These are phyloP conservation scores for Macquaria australasica DNA, from an alignment of 2,113 vertebrate genomes.

Conservation along the genomic window DNA sequence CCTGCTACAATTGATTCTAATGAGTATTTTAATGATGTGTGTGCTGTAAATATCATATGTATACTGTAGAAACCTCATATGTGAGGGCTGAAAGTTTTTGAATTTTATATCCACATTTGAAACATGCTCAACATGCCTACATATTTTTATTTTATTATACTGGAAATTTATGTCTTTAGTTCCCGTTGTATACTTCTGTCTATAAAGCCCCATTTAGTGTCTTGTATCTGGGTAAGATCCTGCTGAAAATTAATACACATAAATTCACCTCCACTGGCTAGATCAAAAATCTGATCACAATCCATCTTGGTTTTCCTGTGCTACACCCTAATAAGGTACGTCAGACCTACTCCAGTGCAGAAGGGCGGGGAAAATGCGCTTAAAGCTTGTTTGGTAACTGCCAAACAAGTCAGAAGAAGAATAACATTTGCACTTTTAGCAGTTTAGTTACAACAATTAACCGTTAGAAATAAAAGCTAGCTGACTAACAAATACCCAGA, in stretches of 20 bases:
- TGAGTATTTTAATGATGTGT: constrained; percentile 35
- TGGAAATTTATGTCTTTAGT: background rate
- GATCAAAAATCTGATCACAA: too few species aligned
- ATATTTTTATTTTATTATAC: background rate
- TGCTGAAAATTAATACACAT: too few species aligned
- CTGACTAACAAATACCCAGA: background rate
- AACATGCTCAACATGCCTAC: background rate
- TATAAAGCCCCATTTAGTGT: background rate
- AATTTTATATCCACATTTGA: background rate
- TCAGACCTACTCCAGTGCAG: too few species aligned
- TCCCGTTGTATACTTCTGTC: background rate
- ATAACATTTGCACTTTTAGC: background rate
- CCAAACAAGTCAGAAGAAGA: background rate
- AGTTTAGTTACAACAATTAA: background rate
- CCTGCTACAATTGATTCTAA: constrained; percentile 43
- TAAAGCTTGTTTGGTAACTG: background rate
- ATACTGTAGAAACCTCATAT: background rate
- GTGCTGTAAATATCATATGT: constrained; percentile 27
- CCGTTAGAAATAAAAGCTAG: background rate
- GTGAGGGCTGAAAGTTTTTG: background rate
- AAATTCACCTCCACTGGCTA: too few species aligned
- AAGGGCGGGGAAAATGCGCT: too few species aligned
- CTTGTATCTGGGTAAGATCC: background rate
- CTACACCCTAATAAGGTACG: too few species aligned
- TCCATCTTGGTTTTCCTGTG: too few species aligned